phyloP scores from a whole-genome alignment of 2,797 vertebrate genomes.

The Alosa sapidissima region DNA sequence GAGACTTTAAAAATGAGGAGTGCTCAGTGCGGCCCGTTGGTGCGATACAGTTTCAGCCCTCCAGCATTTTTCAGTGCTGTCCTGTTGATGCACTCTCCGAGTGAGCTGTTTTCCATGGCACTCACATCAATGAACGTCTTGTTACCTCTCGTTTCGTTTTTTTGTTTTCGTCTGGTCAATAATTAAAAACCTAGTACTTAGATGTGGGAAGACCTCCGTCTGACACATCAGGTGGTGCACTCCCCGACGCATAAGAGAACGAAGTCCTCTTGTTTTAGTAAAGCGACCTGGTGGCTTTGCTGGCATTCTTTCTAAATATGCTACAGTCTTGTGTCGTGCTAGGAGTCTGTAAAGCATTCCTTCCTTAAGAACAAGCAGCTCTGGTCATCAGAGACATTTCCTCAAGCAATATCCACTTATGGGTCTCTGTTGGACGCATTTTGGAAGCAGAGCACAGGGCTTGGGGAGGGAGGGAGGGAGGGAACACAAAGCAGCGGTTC shows the following conservation, averaged over 20 bases:
- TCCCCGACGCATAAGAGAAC: not conserved
- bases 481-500: not conserved
- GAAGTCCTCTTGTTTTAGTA: not conserved
- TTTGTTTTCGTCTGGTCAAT: constrained; percentile 18
- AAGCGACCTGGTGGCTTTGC: constrained; percentile 6
- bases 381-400: constrained; percentile 50
- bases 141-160: constrained; percentile 23
- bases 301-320: not conserved
- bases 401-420: constrained; percentile 50
- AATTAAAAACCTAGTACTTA: constrained; percentile 14
- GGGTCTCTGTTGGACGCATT: constrained; percentile 41
- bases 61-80: constrained; percentile 51
- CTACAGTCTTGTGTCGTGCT: not conserved
- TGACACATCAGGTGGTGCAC: constrained; percentile 36
- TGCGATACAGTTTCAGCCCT: constrained; percentile 58
- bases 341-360: constrained; percentile 43
- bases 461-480: not conserved
- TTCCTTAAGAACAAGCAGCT: constrained; percentile 46
- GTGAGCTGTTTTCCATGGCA: constrained; percentile 65
- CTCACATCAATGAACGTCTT: constrained; percentile 62
- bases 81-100: constrained; percentile 57
- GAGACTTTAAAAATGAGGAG: constrained; percentile 57
- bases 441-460: constrained; percentile 31
- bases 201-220: not conserved
- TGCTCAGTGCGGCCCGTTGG: constrained; percentile 53